phyloP scores from a whole-genome alignment of 2,888 invertebrate genomes.

The Lucinisca nassula region DNA sequence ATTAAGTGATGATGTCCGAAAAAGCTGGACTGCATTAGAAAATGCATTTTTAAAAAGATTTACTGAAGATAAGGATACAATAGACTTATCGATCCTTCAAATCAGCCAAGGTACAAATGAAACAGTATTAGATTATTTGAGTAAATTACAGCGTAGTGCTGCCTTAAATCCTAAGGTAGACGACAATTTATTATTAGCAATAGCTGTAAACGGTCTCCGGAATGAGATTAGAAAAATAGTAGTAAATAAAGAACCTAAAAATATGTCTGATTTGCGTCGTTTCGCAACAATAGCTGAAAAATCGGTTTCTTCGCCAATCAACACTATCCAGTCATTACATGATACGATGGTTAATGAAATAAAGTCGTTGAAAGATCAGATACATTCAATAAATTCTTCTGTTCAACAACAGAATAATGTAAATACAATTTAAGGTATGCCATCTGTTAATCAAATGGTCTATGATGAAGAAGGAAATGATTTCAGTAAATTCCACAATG shows the following conservation, averaged over 20 bases:
- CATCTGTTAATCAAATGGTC: not conserved
- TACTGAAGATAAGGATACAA: not conserved
- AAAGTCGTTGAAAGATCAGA: not conserved
- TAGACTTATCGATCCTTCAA: constrained; percentile 20
- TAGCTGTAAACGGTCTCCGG: constrained; percentile 17
- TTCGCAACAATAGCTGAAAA: constrained; percentile 19
- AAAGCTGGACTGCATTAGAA: not conserved
- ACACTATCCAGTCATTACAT: not conserved
- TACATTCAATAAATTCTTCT: not conserved
- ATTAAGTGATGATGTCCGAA: not conserved
- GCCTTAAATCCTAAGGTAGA: not conserved
- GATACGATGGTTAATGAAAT: not conserved
- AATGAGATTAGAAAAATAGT: not conserved
- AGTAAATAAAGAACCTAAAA: constrained; percentile 28
- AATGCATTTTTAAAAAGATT: not conserved
- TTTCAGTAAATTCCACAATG: not conserved
- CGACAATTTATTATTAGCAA: not conserved
- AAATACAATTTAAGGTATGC: not conserved
- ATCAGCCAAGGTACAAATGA: not conserved
- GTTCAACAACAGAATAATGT: not conserved
- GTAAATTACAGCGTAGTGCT: not conserved
- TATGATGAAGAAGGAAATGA: not conserved
- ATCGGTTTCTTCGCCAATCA: not conserved
- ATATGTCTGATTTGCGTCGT: constrained; percentile 5
- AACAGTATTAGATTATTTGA: not conserved